Conservation (phyloP, 92 coral and sea anemone species). For the Parazoanthus darwini region DNA sequence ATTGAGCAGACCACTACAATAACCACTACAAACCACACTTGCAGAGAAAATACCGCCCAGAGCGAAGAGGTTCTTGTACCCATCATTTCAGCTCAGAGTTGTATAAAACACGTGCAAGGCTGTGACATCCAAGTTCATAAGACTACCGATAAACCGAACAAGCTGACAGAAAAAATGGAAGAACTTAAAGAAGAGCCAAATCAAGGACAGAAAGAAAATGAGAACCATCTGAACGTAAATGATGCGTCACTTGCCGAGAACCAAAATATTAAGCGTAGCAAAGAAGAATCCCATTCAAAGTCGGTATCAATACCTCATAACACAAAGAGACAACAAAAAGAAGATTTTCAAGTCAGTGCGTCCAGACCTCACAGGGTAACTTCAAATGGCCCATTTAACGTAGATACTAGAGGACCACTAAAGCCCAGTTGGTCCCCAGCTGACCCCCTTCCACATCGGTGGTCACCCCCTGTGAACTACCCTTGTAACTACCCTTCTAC, state of each 20-base stretch:
- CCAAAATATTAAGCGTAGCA: background rate
- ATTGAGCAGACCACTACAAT: background rate
- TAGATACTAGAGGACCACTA: background rate
- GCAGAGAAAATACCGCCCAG: background rate
- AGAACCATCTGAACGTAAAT: background rate
- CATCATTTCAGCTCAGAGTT: background rate
- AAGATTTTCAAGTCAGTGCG: background rate
- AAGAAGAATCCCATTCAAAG: background rate
- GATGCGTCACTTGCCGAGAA: background rate
- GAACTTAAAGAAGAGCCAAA: background rate
- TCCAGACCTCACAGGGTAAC: background rate
- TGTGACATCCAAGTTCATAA: background rate
- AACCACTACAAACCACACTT: background rate
- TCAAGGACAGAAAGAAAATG: background rate
- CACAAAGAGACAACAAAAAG: background rate
- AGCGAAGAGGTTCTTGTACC: background rate
- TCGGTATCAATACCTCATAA: background rate
- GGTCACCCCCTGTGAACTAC: background rate
- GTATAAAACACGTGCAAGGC: background rate
- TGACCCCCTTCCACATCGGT: background rate
- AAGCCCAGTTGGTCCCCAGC: background rate
- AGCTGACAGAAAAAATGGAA: no score
- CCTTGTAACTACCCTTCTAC: background rate
- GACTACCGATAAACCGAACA: background rate
- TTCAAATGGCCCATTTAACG: no score